These are phyloP conservation scores for Brachionus rotundiformis DNA, from an alignment of 1,140 invertebrate genomes.

Conservation along the genomic window DNA sequence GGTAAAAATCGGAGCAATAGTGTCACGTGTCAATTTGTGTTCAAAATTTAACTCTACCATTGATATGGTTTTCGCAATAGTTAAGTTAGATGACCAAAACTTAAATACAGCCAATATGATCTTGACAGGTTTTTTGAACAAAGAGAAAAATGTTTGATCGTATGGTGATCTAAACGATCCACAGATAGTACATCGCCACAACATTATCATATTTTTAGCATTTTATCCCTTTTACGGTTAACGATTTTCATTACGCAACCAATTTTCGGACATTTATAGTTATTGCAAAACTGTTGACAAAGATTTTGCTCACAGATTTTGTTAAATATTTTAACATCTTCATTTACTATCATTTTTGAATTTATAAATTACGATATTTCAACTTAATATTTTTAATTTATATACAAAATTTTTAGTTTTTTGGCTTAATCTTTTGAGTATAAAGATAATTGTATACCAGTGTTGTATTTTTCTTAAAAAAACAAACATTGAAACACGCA, in stretches of 20 bases:
- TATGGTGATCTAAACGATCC: not conserved
- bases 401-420: not conserved
- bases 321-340: not conserved
- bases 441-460: not conserved
- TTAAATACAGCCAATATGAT: not conserved
- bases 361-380: not conserved
- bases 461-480: not conserved
- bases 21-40: not conserved
- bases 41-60: constrained; percentile 1
- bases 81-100: not conserved
- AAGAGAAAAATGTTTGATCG: not conserved
- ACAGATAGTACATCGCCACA: not conserved
- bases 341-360: not conserved
- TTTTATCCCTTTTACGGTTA: not conserved
- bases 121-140: not conserved
- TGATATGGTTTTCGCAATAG: not conserved
- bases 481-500: not conserved
- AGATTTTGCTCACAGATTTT: not conserved
- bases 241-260: not conserved
- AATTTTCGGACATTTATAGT: not conserved
- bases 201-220: not conserved
- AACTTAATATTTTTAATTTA: not conserved
- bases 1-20: not conserved
- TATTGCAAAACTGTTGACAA: not conserved
- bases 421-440: not conserved